Conservation (phyloP, 1,140 invertebrate genomes). For the Tyrophagus putrescentiae region DNA sequence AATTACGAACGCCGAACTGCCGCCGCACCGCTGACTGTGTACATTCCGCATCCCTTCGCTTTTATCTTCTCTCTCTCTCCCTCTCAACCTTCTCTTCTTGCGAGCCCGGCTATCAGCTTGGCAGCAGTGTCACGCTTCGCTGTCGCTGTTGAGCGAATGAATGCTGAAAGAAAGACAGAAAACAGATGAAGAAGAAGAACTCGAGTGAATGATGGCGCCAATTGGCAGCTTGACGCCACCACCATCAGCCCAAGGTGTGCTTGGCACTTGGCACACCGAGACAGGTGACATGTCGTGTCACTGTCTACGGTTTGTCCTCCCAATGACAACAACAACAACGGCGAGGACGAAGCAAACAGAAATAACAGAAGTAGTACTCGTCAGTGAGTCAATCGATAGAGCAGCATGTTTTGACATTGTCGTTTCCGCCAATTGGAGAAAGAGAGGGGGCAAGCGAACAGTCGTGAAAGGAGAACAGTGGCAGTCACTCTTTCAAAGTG, state of each 20-base stretch:
- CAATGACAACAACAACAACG: too few species aligned
- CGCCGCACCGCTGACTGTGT: not conserved
- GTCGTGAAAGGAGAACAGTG: too few species aligned
- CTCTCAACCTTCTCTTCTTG: not conserved
- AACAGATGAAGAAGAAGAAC: too few species aligned
- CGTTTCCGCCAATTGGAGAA: too few species aligned
- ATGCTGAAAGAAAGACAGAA: too few species aligned
- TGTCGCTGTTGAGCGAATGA: not conserved
- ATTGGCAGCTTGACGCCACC: not conserved
- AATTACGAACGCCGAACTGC: not conserved
- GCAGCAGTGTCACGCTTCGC: conserved; percentile 5
- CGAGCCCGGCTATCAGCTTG: not conserved
- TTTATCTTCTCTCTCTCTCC: not conserved
- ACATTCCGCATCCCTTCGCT: not conserved
- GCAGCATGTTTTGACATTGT: too few species aligned
- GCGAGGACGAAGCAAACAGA: too few species aligned
- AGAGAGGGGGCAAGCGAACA: too few species aligned
- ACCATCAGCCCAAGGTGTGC: not conserved
- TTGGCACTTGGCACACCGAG: not conserved
- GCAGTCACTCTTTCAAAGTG: too few species aligned
- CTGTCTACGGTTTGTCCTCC: too few species aligned
- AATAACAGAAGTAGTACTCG: too few species aligned
- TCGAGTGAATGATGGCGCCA: conserved; percentile 10
- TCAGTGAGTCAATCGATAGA: too few species aligned
- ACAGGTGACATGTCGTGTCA: not conserved